Evolutionary conservation across 2,113 vertebrate genomes (phyloP), one percentile per base, ranked within the genome.

Genomic region (Chaenocephalus aceratus): DNA sequence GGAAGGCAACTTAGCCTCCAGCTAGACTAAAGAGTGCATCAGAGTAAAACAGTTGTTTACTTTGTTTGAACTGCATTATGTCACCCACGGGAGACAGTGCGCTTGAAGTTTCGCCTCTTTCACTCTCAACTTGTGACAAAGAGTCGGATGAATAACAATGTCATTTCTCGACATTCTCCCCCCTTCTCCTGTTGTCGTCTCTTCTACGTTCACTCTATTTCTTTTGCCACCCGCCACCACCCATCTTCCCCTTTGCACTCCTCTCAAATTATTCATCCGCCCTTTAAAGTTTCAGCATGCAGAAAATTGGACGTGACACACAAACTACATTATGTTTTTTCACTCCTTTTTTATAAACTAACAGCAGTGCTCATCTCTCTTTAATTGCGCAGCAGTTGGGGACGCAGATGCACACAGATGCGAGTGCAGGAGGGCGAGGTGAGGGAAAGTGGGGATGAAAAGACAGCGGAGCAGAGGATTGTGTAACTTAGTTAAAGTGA

Each of bases 41-140:
- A 96, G 93, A 96, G 96, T 96, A 95, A 96, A 97, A 94, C 95
- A 94, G 95, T 96, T 96, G 96, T 97, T 97, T 96, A 96, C 96
- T 95, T 93, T 95, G 94, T 97, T 96, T 97, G 96, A 97, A 96
- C 96, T 95, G 90, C 94, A 91, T 91, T 86, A 90, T 95, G 90
- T 96, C 89, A 93, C 96, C 95, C 96, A 79, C 85, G 95, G 96
- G 96, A 97, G 91, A 84, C 85, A 77, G 87, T 87, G 76, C 82
- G 92, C 92, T 95, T 96, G 95, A 96, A 96, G 96, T 96, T 96
- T 82, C 92, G 94, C 94, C 88, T 96, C 94, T 95, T 95, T 95
- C 93, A 86, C 77, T 94, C 92, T 59, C 87, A 89, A 87, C 94
- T 93, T 88, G 90, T 93, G 95, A 95, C 94, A 92, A 96, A 94